Conservation (phyloP, 92 coral and sea anemone species). For the Nematostella vectensis region DNA sequence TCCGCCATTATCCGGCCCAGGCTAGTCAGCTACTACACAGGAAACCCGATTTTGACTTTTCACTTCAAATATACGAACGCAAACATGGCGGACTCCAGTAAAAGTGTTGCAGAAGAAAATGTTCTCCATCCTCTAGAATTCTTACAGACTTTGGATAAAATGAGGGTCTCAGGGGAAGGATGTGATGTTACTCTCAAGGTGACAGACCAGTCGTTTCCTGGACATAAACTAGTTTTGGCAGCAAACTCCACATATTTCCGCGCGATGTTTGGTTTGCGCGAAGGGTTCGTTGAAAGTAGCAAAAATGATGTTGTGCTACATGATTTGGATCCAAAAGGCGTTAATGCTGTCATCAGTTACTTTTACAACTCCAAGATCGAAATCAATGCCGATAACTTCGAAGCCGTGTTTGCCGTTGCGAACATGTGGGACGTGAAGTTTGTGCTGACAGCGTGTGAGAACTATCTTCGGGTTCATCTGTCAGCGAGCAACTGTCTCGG, state of each 20-base stretch:
- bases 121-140: conserved; percentile 16
- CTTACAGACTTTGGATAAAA: conserved; percentile 28
- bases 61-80: background rate
- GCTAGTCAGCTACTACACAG: background rate
- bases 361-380: conserved; percentile 48
- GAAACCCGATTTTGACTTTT: background rate
- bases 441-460: conserved; percentile 26
- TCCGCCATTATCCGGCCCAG: background rate
- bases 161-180: conserved; percentile 29
- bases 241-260: conserved; percentile 46
- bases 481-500: conserved; percentile 29
- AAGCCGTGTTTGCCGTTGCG: conserved; percentile 34
- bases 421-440: conserved; percentile 50
- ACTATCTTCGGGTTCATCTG: conserved; percentile 25
- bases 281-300: conserved; percentile 21
- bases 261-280: conserved; percentile 37
- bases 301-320: conserved; percentile 32
- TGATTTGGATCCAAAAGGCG: conserved; percentile 34
- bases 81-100: background rate
- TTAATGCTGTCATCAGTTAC: conserved; percentile 40
- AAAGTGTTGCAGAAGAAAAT: conserved; percentile 14
- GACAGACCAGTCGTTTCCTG: conserved; percentile 33
- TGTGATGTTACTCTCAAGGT: conserved; percentile 59
- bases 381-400: conserved; percentile 33
- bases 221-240: conserved; percentile 46